Evolutionary conservation across 2,113 vertebrate genomes (phyloP).

Genomic region (Mus pahari): DNA sequence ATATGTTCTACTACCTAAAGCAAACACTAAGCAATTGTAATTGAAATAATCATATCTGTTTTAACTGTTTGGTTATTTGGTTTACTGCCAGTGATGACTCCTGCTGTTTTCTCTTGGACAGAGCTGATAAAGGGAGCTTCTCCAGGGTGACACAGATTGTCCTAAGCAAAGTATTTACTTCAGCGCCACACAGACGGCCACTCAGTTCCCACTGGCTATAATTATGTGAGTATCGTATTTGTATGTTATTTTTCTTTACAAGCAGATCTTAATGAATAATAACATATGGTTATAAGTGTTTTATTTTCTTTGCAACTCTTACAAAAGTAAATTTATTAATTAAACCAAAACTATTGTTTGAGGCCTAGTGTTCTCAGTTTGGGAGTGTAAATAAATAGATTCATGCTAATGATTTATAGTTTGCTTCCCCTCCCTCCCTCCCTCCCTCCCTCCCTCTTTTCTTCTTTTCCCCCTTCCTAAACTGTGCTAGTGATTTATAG

Average conservation of each 20-base stretch:
- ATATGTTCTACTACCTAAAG: background rate
- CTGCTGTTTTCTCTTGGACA: background rate
- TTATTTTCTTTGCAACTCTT: slow-evolving; percentile 41
- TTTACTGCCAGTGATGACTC: background rate
- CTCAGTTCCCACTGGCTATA: background rate
- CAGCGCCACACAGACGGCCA: background rate
- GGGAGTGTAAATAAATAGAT: background rate
- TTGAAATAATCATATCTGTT: background rate
- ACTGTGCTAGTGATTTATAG: background rate
- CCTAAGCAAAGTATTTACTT: background rate
- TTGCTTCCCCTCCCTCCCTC: no score
- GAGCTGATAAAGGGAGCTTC: background rate
- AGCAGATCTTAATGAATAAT: background rate
- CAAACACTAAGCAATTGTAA: background rate
- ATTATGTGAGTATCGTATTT: background rate
- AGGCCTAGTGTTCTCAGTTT: background rate
- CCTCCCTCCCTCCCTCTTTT: no score
- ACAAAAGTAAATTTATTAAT: slow-evolving; percentile 39
- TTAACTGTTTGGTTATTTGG: background rate
- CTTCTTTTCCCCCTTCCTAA: background rate
- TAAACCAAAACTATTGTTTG: background rate
- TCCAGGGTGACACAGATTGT: background rate
- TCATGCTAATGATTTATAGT: no score
- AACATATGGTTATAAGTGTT: background rate
- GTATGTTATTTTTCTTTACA: background rate